Evolutionary conservation across 1,140 invertebrate species (phyloP).

Genomic region (Drosophila dunni): DNA sequence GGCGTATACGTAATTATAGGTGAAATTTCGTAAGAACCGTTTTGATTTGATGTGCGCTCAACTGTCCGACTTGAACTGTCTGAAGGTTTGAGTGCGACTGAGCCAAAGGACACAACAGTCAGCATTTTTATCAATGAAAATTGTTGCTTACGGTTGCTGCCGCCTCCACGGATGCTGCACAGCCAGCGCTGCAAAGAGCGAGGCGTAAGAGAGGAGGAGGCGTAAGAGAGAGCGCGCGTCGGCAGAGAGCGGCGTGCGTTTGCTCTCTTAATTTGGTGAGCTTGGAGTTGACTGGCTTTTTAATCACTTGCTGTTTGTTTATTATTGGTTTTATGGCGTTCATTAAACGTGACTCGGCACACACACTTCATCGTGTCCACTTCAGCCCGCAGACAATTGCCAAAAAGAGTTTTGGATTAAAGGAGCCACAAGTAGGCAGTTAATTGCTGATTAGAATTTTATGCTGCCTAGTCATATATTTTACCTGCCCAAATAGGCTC

Average conservation of each 20-base stretch:
- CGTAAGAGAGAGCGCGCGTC: background rate
- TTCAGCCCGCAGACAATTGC: conserved; percentile 10
- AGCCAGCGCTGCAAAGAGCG: conserved; percentile 11
- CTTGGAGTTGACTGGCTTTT: background rate
- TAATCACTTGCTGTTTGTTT: conserved; percentile 23
- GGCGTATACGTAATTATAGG: conserved; percentile 54
- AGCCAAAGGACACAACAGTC: conserved; percentile 58
- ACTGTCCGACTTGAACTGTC: conserved; percentile 30
- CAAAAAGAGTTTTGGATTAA: background rate
- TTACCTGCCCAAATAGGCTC: background rate
- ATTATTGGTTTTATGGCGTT: conserved; percentile 28
- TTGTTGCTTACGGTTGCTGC: conserved; percentile 55
- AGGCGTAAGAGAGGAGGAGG: conserved; percentile 5
- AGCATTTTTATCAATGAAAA: conserved; percentile 79
- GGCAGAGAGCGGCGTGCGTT: background rate
- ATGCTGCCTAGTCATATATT: background rate
- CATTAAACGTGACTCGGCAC: conserved; percentile 21
- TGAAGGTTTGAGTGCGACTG: conserved; percentile 72
- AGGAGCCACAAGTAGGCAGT: background rate
- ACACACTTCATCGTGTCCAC: conserved; percentile 1
- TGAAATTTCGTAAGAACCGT: conserved; percentile 14
- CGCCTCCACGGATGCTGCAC: conserved; percentile 12
- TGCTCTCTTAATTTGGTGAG: conserved; percentile 16
- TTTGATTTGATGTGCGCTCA: background rate
- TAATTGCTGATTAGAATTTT: conserved; percentile 8